Evolutionary conservation across 2,888 invertebrate genomes (phyloP).

Genomic region (Plebejus argus): DNA sequence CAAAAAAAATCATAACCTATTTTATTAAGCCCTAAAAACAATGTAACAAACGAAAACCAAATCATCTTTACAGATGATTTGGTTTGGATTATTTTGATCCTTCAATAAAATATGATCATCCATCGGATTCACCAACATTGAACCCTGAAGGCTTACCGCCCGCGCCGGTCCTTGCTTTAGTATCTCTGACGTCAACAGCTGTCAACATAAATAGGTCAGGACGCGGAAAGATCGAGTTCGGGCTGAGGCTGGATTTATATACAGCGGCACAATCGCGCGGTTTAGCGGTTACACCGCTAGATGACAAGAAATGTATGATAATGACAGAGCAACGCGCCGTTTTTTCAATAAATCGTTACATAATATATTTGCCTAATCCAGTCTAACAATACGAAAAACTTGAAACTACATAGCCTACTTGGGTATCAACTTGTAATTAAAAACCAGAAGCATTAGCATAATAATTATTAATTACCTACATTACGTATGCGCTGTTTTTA

Average conservation of each 20-base stretch:
- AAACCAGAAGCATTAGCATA: constrained; percentile 20
- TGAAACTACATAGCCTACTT: constrained; percentile 6
- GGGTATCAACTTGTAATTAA: background rate
- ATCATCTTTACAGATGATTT: background rate
- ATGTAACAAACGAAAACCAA: background rate
- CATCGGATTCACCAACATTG: background rate
- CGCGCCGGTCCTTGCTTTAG: constrained; percentile 49
- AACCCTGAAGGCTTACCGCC: background rate
- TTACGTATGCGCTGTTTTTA: constrained; percentile 9
- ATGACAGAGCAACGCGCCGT: too few species aligned
- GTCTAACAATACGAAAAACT: background rate
- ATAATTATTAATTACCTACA: background rate
- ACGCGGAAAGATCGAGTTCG: constrained; percentile 69
- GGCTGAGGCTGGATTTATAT: constrained; percentile 38
- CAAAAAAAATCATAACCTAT: too few species aligned
- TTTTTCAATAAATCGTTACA: too few species aligned
- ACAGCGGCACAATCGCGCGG: too few species aligned
- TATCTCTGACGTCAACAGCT: constrained; percentile 70
- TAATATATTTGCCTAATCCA: too few species aligned
- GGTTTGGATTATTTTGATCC: background rate
- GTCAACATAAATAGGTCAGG: constrained; percentile 76
- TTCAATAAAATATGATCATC: background rate
- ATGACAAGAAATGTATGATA: too few species aligned
- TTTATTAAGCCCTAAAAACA: too few species aligned
- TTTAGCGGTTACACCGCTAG: too few species aligned